Conservation (phyloP, 2,797 vertebrate species). For the Thunnus albacares region DNA sequence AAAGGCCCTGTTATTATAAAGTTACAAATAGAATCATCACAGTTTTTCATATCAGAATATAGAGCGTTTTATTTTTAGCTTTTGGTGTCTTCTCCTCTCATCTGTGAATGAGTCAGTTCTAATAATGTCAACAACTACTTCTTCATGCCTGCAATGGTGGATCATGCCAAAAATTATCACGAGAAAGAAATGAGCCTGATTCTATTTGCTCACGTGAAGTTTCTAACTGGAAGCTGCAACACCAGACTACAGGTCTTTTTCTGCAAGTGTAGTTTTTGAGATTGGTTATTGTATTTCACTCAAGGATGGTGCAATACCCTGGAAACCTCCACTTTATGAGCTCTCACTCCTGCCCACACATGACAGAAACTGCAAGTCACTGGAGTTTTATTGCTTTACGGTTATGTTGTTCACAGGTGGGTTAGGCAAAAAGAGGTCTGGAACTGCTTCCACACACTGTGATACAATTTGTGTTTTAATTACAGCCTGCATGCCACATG, state of each 20-base stretch:
- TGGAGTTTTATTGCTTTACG: slow-evolving; percentile 26
- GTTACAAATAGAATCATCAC: slow-evolving; percentile 30
- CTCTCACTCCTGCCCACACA: slow-evolving; percentile 28
- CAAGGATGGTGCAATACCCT: slow-evolving; percentile 43
- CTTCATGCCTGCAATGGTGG: slow-evolving; percentile 12
- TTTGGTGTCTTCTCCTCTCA: background rate
- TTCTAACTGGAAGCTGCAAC: slow-evolving; percentile 32
- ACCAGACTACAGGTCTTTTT: slow-evolving; percentile 15
- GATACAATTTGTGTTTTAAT: slow-evolving; percentile 48
- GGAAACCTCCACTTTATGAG: slow-evolving; percentile 47
- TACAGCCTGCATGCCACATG: slow-evolving; percentile 20
- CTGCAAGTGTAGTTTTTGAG: slow-evolving; percentile 16
- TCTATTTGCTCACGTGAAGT: slow-evolving; percentile 26
- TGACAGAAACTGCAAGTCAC: slow-evolving; percentile 29
- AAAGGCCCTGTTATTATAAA: background rate
- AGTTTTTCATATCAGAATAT: slow-evolving; percentile 5
- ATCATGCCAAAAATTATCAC: slow-evolving; percentile 36
- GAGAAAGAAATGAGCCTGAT: background rate
- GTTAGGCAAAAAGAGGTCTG: slow-evolving; percentile 17
- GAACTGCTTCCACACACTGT: slow-evolving; percentile 15
- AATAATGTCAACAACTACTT: slow-evolving; percentile 16
- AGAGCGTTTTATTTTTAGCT: background rate
- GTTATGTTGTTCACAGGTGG: slow-evolving; percentile 10
- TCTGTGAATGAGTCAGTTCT: slow-evolving; percentile 45
- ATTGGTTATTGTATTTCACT: slow-evolving; percentile 52